Evolutionary conservation across 2,113 vertebrate genomes (phyloP).

Genomic region (Hypanus sabinus): DNA sequence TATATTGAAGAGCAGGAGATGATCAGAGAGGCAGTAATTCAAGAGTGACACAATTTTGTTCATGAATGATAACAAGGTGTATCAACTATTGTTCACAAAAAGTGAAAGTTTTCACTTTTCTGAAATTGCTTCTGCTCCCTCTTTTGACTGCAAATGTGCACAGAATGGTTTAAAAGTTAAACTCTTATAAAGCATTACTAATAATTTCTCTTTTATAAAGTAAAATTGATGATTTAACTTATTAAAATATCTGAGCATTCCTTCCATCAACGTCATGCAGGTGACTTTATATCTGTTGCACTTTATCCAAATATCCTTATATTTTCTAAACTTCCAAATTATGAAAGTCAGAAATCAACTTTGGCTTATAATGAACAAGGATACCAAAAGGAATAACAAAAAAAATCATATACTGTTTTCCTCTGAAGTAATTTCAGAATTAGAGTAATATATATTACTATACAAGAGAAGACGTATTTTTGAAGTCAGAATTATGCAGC

Average conservation of each 20-base stretch:
- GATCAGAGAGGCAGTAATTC: neutral
- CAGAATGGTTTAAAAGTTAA: neutral
- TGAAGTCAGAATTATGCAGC: neutral
- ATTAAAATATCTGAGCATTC: neutral
- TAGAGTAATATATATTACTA: neutral
- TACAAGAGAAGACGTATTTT: neutral
- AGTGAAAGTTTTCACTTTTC: neutral
- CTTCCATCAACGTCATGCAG: neutral
- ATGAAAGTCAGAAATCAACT: neutral
- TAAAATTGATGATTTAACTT: neutral
- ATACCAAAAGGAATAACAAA: neutral
- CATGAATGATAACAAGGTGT: neutral
- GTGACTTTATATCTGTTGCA: neutral
- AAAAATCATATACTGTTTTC: neutral
- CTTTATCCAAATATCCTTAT: neutral
- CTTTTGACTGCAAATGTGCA: neutral
- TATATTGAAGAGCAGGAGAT: neutral
- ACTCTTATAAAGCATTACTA: neutral
- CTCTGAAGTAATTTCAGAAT: constrained; percentile 4
- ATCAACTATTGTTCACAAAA: neutral
- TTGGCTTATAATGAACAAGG: neutral
- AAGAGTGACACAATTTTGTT: neutral
- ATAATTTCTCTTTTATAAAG: neutral
- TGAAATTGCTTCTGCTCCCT: neutral
- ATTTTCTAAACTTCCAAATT: neutral